Percentiles rank a stretch among this genome's conserved stretches.
These are phyloP conservation scores for Gnathonemus longibarbis DNA, from an alignment of 2,113 vertebrate genomes.

Conservation along the genomic window DNA sequence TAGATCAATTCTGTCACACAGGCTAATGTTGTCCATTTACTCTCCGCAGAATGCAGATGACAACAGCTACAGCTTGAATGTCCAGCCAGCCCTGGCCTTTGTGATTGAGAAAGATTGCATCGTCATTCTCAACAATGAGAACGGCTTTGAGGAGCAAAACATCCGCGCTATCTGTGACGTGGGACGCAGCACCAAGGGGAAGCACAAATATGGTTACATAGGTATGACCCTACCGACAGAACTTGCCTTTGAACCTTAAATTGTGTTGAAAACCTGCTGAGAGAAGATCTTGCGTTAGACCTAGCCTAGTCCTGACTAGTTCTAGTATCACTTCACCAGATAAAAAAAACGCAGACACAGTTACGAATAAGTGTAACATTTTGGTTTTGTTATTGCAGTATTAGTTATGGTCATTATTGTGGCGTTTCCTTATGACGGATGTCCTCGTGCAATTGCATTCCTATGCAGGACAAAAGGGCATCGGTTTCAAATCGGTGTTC, in stretches of 20 bases:
- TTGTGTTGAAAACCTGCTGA: background rate
- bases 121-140: constrained; percentile 65
- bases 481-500: constrained; percentile 70
- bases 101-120: constrained; percentile 60
- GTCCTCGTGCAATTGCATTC: background rate
- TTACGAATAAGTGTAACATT: background rate
- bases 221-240: constrained; percentile 35
- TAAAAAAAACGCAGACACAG: background rate
- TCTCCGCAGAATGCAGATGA: constrained; percentile 65
- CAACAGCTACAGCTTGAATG: constrained; percentile 51
- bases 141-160: constrained; percentile 60
- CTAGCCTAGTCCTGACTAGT: background rate
- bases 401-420: background rate
- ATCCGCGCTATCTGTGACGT: constrained; percentile 65
- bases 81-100: constrained; percentile 56
- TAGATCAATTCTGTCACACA: background rate
- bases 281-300: background rate
- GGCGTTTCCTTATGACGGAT: background rate
- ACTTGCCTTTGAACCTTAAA: background rate
- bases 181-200: constrained; percentile 68
- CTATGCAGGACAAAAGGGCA: constrained; percentile 64
- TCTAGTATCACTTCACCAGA: background rate
- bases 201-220: constrained; percentile 67
- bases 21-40: background rate
- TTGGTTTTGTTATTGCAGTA: background rate